Base-by-base conservation (phyloP, 2,888 invertebrate genomes). In the Itoplectis maculator region DNA sequence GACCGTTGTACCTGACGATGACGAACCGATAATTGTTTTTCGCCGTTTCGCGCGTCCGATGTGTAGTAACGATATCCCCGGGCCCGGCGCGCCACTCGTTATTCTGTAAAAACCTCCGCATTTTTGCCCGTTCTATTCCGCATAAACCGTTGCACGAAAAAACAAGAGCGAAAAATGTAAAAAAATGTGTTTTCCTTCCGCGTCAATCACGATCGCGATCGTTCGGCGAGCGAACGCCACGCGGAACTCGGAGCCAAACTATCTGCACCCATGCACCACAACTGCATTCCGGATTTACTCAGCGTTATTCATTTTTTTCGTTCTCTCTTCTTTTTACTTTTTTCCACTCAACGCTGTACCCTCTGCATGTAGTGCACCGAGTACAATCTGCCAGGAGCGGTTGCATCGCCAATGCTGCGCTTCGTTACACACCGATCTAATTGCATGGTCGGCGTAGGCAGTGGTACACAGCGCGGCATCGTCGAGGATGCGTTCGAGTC, bases 341-440 rank as follows among this genome's bases (percentile, higher is more conserved):
- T 45, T 73, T 45, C 63, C 18, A 66, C 61, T 65, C 54, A 66
- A 56, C n/a, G n/a, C n/a, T n/a, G n/a, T 65, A 49, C 65, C 23
- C 23, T 13, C 56, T 35, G 20, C 20, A 11, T 15, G 13, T 47
- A 20, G 56, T 59, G 45, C 23, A 20, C n/a, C 8, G 20, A 72
- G 59, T 3, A 68, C 42, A 54, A 18, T 63, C 42, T 40, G 54
- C 35, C 20, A 29, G 66, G n/a, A 37, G 23, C 37, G 63, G 49
- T 42, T 49, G 54, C 65, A 29, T 47, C 70, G 29, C 61, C 80
- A 69, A 77, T 77, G 40, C 69, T 86, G 88, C 87, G 86, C 86
- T 87, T 88, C 88, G 90, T 89, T 90, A 90, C 89, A 89, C 87
- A 81, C 83, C 84, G 84, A 82, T 88, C 87, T 87, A 87, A 88